Base-by-base conservation (phyloP, 2,797 vertebrate species). In the Enteromius unitaeniatus region DNA sequence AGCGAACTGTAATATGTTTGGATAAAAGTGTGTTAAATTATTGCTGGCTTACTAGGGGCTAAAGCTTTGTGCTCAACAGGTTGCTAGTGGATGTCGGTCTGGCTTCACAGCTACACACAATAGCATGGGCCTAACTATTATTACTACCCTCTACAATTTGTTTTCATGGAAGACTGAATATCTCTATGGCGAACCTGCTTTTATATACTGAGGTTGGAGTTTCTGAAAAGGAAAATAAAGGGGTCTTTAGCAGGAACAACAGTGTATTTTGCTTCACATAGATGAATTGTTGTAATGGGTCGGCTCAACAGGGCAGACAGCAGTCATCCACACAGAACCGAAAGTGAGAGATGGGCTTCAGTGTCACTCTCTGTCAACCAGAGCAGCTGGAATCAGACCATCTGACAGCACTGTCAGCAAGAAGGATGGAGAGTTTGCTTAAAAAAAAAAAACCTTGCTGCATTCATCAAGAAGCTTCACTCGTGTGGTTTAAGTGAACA, bases 381-480 rank as follows among this genome's bases (percentile, higher is more conserved):
- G 42, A 72, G 51, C 79, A 81, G 26, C 79, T 49, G 79, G 68
- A 74, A 82, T 69, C 42, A 64, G 23, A 34, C 42, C 42, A 74
- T 64, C 8, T 74, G 69, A 64, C 40, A 73, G 19, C 40, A 28
- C 55, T 49, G 53, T 11, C 42, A 82, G 28, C 6, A 34, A 49
- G 42, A 64, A 7, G 13, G 13, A 82, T 51, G 69, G 21, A 64
- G 5, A 73, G 28, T 19, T 74, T 5, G 17, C 37, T 60, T 72
- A 58, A 4, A 58, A 58, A 53, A 0, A 53, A 53, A 21, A 26
- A 45, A 9, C 47, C 15, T 17, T n/a, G 23, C 4, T 23, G n/a
- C 55, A 58, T 11, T 58, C 3, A 58, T 58, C 55, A 13, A 5
- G 8, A 60, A 23, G 23, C 8, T 4, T n/a, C 6, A 60, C 53